Conservation (phyloP, 2,113 vertebrate genomes). For the Daphoenositta chrysoptera region DNA sequence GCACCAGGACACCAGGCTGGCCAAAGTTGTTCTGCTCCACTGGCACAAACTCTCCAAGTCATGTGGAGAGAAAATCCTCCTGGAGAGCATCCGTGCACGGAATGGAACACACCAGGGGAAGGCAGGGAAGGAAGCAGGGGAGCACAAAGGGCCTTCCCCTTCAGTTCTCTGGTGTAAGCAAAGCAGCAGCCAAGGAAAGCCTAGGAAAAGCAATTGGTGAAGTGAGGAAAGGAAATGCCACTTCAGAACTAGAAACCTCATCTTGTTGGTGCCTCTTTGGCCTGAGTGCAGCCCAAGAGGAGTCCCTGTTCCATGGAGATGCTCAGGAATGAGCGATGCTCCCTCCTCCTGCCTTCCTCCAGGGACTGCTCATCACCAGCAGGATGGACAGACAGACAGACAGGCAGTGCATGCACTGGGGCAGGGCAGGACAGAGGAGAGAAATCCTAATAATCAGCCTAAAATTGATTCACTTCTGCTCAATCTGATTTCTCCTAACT, state of each 20-base stretch:
- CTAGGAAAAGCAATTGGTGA: not conserved
- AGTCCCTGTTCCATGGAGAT: not conserved
- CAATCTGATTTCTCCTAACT: conserved; percentile 29
- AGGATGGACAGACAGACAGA: not conserved
- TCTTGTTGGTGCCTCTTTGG: not conserved
- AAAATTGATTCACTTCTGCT: conserved; percentile 27
- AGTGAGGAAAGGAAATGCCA: not conserved
- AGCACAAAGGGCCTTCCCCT: not conserved
- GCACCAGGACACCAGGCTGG: not conserved
- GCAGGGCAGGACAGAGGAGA: not conserved
- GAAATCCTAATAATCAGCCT: conserved; percentile 7
- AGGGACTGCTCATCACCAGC: not conserved
- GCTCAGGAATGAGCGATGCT: not conserved
- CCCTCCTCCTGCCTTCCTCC: not conserved
- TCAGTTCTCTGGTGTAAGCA: not conserved
- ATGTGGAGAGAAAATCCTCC: not conserved
- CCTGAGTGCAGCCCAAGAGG: not conserved
- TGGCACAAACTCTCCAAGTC: not conserved
- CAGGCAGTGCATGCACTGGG: not conserved
- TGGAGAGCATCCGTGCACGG: rapidly evolving
- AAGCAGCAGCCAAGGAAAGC: not conserved
- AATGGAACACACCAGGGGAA: not conserved
- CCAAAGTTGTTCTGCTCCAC: not conserved
- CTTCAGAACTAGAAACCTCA: not conserved
- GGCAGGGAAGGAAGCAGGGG: not conserved